Evolutionary conservation across 1,140 invertebrate species (phyloP), one percentile per base, ranked within the genome.

Genomic region (Mamestra configurata): DNA sequence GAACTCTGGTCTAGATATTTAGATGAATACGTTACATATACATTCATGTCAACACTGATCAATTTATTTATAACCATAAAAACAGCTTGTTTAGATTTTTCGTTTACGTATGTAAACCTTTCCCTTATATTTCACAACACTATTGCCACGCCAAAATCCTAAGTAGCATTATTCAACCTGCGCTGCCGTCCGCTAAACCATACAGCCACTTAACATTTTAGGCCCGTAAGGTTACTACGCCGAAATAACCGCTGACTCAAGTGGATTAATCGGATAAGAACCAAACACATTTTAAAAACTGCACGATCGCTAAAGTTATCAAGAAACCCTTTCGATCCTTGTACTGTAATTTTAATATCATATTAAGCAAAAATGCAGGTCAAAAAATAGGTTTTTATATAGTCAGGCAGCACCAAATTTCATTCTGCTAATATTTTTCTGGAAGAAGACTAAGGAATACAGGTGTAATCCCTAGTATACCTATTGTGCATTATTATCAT

Each of bases 351-450:
- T 2, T n/a, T n/a, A n/a, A n/a, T n/a, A 35, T 31, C 35, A 15
- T 37, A 37, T 18, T 40, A 64, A 40, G 18, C n/a, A 37, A 40
- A 64, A 64, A 64, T 64, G 59, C 59, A 40, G 31, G 8, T 64
- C 31, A 64, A 40, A 64, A 64, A 40, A 64, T 64, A 64, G 7
- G 24, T 20, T 61, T 59, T 0, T n/a, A 15, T 31, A 64, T 64
- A 18, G 59, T 24, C 22, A 61, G 18, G 2, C 37, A 37, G 31
- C 22, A 37, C 7, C 7, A 37, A 64, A 8, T 35, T 40, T 64
- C 18, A 10, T 64, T 55, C 15, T 22, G n/a, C 46, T 15, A 24
- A 20, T 18, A 18, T 8, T 64, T 18, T 20, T 37, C 37, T 64
- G 59, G 59, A 64, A 64, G 59, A 64, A 40, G 27, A n/a, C 5